These are phyloP conservation scores for Rousettus madagascariensis DNA, from an alignment of 2,797 vertebrate species.

Conservation along the genomic window DNA sequence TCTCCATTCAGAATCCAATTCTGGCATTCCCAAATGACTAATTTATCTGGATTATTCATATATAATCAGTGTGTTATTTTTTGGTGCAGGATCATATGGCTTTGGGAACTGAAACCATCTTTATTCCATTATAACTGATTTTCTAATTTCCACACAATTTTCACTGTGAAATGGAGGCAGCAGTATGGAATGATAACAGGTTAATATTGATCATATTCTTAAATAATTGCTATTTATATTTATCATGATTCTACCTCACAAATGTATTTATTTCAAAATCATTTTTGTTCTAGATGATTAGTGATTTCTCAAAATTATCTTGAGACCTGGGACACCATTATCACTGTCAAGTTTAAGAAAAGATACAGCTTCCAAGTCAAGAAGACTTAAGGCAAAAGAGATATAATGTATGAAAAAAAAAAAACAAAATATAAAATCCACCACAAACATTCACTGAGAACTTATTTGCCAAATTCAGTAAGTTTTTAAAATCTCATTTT, in stretches of 20 bases:
- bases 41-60: slow-evolving; percentile 55
- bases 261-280: slow-evolving; percentile 8
- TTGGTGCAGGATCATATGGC: slow-evolving; percentile 18
- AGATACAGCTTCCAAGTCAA: neutral
- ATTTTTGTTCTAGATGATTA: neutral
- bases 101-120: slow-evolving; percentile 43
- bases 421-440: neutral
- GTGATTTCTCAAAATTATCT: neutral
- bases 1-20: slow-evolving; percentile 45
- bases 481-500: neutral
- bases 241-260: neutral
- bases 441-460: neutral
- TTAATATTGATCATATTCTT: neutral
- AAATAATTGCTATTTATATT: neutral
- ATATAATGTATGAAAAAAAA: neutral
- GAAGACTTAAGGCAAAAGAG: neutral
- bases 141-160: neutral
- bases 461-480: neutral
- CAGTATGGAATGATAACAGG: neutral
- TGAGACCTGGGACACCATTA: neutral
- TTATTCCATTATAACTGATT: slow-evolving; percentile 61
- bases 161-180: neutral
- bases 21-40: slow-evolving; percentile 45
- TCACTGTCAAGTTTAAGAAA: neutral
- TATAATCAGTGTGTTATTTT: slow-evolving; percentile 54